A percentile compares a stretch with the other conserved stretches of the same genome.
Evolutionary conservation across 2,113 vertebrate genomes (phyloP).

Genomic region (Cinclus cinclus): DNA sequence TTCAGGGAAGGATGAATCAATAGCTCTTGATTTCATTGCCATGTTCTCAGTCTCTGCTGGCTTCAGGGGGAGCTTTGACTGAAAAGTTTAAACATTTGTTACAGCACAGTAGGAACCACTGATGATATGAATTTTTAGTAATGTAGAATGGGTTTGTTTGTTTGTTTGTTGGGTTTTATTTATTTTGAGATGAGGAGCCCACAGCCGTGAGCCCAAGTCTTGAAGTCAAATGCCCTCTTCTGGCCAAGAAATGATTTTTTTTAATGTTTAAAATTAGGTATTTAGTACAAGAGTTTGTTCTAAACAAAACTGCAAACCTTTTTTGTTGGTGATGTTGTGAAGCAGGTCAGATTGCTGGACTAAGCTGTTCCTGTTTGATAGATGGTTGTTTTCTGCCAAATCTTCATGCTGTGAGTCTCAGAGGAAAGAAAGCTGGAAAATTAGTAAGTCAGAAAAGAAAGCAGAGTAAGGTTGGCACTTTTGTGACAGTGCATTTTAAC

Average conservation of each 20-base stretch:
- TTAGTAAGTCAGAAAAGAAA: not conserved
- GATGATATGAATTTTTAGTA: not conserved
- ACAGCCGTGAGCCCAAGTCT: not conserved
- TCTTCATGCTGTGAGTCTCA: not conserved
- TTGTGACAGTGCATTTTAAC: not conserved
- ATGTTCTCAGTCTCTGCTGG: not conserved
- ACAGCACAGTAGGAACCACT: not conserved
- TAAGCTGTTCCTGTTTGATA: not conserved
- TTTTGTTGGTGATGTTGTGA: not conserved
- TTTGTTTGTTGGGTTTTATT: not conserved
- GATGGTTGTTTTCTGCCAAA: not conserved
- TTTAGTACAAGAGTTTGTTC: not conserved
- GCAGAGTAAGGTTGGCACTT: not conserved
- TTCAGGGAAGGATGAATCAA: not conserved
- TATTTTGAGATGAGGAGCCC: not conserved
- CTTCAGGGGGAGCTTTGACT: not conserved
- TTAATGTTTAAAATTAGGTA: not conserved
- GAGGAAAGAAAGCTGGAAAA: not conserved
- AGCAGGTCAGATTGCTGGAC: not conserved
- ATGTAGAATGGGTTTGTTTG: not conserved
- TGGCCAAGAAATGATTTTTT: not conserved
- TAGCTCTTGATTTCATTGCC: not conserved
- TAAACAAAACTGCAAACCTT: not conserved
- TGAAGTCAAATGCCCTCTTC: conserved; percentile 25
- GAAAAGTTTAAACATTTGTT: not conserved